Conservation (phyloP, 2,113 vertebrate genomes). For the Sylvia atricapilla region DNA sequence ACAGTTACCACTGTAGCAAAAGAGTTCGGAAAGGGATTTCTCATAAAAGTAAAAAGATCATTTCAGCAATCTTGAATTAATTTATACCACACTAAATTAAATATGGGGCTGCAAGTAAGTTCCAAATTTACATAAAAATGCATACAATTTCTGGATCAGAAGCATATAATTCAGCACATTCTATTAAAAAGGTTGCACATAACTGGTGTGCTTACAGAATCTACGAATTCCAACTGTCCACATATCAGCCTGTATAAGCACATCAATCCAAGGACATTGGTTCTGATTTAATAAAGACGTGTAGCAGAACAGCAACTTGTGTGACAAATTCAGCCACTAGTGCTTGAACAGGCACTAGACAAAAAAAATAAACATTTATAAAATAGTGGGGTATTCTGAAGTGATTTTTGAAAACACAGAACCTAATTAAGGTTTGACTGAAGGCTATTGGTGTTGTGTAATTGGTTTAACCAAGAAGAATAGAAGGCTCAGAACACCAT, state of each 20-base stretch:
- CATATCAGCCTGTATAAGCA: neutral
- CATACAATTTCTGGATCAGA: neutral
- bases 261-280: neutral
- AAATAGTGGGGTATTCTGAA: neutral
- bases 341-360: neutral
- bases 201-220: slow-evolving; percentile 13
- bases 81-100: neutral
- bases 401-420: slow-evolving; percentile 8
- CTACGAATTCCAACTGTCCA: neutral
- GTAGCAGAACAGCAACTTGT: neutral
- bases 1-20: neutral
- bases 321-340: neutral
- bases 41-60: slow-evolving; percentile 14
- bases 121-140: neutral
- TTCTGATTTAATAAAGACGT: neutral
- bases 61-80: slow-evolving; percentile 36
- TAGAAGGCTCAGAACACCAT: neutral
- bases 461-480: neutral
- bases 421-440: neutral
- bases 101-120: neutral
- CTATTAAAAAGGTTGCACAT: neutral
- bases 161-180: neutral
- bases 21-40: slow-evolving; percentile 25
- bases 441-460: neutral
- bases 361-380: neutral